A percentile compares a stretch with the other conserved stretches of the same genome.
These are phyloP conservation scores for Prochilodus magdalenae DNA, from an alignment of 2,113 vertebrate species.

Conservation along the genomic window DNA sequence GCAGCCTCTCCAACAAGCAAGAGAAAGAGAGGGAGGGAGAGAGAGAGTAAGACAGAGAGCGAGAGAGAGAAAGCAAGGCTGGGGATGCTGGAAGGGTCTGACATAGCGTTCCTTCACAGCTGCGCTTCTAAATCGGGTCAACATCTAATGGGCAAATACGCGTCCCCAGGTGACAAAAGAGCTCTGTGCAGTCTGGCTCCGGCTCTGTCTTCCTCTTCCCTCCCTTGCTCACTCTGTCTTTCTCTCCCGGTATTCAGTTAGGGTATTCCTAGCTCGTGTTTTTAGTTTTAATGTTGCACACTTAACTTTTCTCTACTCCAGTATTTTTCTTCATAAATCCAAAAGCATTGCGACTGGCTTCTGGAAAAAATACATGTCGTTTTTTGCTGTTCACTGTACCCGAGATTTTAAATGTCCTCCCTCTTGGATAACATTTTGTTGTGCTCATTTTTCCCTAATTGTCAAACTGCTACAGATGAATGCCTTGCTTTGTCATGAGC, in stretches of 20 bases:
- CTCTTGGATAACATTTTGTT: conserved; percentile 33
- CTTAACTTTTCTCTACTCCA: background rate
- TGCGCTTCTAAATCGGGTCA: conserved; percentile 67
- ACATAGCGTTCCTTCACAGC: conserved; percentile 62
- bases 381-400: background rate
- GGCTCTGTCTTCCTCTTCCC: conserved; percentile 14
- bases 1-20: conserved; percentile 46
- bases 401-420: conserved; percentile 7
- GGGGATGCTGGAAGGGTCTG: conserved; percentile 52
- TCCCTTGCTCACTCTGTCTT: conserved; percentile 10
- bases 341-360: background rate
- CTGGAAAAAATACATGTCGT: background rate
- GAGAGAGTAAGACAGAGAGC: background rate
- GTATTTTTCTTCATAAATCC: background rate
- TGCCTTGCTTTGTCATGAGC: conserved; percentile 64
- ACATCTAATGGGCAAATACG: conserved; percentile 63
- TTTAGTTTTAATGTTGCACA: background rate
- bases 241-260: background rate
- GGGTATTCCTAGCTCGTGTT: background rate
- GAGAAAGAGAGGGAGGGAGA: background rate
- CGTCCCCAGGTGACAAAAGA: conserved; percentile 55
- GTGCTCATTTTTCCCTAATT: conserved; percentile 28
- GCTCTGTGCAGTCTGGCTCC: conserved; percentile 45
- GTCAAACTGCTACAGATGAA: conserved; percentile 63
- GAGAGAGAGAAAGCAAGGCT: conserved; percentile 9